Base-by-base conservation (phyloP, 1,140 invertebrate genomes). In the Macrocentrus cingulum region DNA sequence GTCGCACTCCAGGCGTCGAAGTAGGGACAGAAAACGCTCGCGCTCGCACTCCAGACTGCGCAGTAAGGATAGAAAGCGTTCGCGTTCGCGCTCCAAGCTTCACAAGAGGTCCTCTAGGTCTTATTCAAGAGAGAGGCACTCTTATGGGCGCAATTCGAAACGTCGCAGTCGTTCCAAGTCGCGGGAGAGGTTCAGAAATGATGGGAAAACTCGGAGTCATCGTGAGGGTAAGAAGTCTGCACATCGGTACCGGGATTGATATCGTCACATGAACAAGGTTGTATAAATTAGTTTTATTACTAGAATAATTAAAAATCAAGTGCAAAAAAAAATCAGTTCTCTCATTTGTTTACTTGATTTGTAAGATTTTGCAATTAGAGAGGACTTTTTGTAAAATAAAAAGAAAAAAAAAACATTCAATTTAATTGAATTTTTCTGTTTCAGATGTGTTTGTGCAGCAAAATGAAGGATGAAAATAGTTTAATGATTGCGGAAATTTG, bases 221-320 rank as follows among this genome's bases (percentile, higher is more conserved):
- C 74, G 77, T 56, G 77, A 79, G 61, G 74, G 76, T 78, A 78
- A 78, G 72, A 80, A 76, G 74, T 72, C 69, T 49, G 68, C 69
- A 25, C 77, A 73, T 71, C 75, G 76, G 55, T 79, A 78, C 75
- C 71, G 70, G 70, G 74, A 79, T 66, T 80, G 69, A 80, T 66
- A 29, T 45, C 46, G 19, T 52, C 59, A 61, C 52, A 44, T 65
- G 62, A 18, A 56, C 55, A 79, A 78, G 76, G 74, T 79, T 76
- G 74, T 79, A 80, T 75, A 59, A 64, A 25, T 56, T 37, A 59
- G 63, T 66, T 54, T 66, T 32, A 9, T 51, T 2, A 9, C 15
- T 36, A 19, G n/a, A 8, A n/a, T n/a, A n/a, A n/a, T n/a, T n/a
- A n/a, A n/a, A n/a, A n/a, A n/a, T n/a, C n/a, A n/a, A n/a, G n/a